A percentile compares a stretch with the other conserved stretches of the same genome.
Evolutionary conservation across 2,113 vertebrate species (phyloP).

Genomic region (Antennarius striatus): DNA sequence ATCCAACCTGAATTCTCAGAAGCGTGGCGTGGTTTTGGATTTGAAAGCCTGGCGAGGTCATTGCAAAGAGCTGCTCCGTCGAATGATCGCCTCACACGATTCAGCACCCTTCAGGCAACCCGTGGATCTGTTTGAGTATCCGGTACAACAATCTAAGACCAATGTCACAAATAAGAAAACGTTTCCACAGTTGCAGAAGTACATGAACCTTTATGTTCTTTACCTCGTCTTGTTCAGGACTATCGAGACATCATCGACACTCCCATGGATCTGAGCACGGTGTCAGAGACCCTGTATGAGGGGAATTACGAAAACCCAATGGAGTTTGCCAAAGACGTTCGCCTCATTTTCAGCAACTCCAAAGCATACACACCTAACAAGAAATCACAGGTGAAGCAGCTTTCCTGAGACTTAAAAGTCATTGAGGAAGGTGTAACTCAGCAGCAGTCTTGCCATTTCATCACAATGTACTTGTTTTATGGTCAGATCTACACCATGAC

Average conservation of each 20-base stretch:
- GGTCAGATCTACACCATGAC: constrained; percentile 96
- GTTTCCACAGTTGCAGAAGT: not conserved
- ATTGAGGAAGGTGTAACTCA: not conserved
- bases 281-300: constrained; percentile 89
- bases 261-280: constrained; percentile 95
- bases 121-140: constrained; percentile 88
- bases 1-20: constrained; percentile 45
- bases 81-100: constrained; percentile 88
- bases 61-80: constrained; percentile 88
- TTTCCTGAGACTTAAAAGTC: not conserved
- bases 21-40: constrained; percentile 75
- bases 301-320: constrained; percentile 92
- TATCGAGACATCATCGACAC: constrained; percentile 92
- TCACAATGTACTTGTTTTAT: not conserved
- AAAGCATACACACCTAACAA: constrained; percentile 99
- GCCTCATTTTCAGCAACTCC: constrained; percentile 97
- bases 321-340: constrained; percentile 95
- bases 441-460: not conserved
- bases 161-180: not conserved
- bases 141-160: constrained; percentile 72
- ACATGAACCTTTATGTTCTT: not conserved
- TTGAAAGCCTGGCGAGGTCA: constrained; percentile 85
- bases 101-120: constrained; percentile 92
- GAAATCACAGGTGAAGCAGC: constrained; percentile 89
- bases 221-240: constrained; percentile 78